A percentile compares a stretch with the other conserved stretches of the same genome.
These are phyloP conservation scores for Novumbra hubbsi DNA, from an alignment of 2,797 vertebrate genomes.

Conservation along the genomic window DNA sequence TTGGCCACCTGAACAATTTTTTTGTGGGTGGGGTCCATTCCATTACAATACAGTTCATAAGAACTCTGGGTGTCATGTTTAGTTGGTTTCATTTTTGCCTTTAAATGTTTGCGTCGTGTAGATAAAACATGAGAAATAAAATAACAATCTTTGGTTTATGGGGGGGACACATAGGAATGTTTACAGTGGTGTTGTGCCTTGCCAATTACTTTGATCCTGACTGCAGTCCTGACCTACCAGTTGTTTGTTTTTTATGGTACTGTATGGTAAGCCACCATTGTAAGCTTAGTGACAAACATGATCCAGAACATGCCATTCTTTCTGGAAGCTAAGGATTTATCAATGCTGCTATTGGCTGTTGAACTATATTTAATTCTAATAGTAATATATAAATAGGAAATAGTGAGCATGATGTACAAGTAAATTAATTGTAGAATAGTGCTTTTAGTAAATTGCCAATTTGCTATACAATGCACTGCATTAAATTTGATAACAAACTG, in stretches of 20 bases:
- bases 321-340: not conserved
- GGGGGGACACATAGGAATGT: conserved; percentile 39
- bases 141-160: conserved; percentile 6
- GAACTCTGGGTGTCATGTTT: not conserved
- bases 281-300: not conserved
- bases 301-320: not conserved
- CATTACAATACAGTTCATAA: not conserved
- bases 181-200: conserved; percentile 38
- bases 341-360: not conserved
- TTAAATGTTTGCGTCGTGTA: not conserved
- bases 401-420: not conserved
- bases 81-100: not conserved
- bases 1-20: too few species aligned
- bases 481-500: not conserved
- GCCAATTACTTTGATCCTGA: conserved; percentile 12
- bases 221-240: too few species aligned
- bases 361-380: too few species aligned
- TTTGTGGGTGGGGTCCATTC: not conserved
- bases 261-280: not conserved
- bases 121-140: not conserved
- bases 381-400: too few species aligned
- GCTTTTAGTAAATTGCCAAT: not conserved
- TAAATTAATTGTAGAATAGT: not conserved
- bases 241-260: too few species aligned
- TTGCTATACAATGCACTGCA: not conserved